phyloP scores from a whole-genome alignment of 1,140 invertebrate species.

The Glomeris maerens region DNA sequence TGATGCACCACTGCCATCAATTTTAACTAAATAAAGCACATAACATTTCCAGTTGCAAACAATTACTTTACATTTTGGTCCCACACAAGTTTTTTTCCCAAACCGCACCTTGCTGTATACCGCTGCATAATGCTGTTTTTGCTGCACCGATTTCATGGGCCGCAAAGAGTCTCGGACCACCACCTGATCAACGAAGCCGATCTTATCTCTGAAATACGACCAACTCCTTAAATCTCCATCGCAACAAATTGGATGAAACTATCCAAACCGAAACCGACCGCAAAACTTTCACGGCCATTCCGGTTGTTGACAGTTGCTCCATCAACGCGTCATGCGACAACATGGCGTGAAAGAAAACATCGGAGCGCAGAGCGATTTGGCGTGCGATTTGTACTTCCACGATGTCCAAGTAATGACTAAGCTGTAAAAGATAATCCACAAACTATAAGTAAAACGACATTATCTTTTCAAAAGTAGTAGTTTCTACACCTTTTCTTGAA shows the following conservation, averaged over 20 bases:
- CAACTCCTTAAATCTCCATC: neutral
- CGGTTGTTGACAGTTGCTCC: constrained; percentile 71
- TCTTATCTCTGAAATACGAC: constrained; percentile 29
- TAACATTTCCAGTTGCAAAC: constrained; percentile 14
- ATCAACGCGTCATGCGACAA: constrained; percentile 85
- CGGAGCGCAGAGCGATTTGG: constrained; percentile 89
- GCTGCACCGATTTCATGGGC: constrained; percentile 43
- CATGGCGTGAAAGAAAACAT: constrained; percentile 94
- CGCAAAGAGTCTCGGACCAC: constrained; percentile 65
- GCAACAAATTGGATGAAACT: neutral
- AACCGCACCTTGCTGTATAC: constrained; percentile 38
- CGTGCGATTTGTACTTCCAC: constrained; percentile 90
- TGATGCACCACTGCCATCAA: constrained; percentile 91
- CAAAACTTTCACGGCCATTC: constrained; percentile 58
- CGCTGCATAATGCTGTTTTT: constrained; percentile 33
- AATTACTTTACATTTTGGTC: no score
- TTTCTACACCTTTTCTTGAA: constrained; percentile 48
- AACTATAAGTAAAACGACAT: constrained; percentile 15
- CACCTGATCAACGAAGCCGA: constrained; percentile 54
- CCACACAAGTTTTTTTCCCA: constrained; percentile 23
- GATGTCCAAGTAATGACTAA: constrained; percentile 89
- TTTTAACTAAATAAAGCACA: constrained; percentile 46
- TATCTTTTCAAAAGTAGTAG: no score
- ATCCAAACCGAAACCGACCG: constrained; percentile 39
- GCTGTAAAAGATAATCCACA: constrained; percentile 29